A percentile compares a stretch with the other conserved stretches of the same genome.
These are phyloP conservation scores for Drosophila gunungcola DNA, from an alignment of 1,140 invertebrate genomes.

Conservation along the genomic window DNA sequence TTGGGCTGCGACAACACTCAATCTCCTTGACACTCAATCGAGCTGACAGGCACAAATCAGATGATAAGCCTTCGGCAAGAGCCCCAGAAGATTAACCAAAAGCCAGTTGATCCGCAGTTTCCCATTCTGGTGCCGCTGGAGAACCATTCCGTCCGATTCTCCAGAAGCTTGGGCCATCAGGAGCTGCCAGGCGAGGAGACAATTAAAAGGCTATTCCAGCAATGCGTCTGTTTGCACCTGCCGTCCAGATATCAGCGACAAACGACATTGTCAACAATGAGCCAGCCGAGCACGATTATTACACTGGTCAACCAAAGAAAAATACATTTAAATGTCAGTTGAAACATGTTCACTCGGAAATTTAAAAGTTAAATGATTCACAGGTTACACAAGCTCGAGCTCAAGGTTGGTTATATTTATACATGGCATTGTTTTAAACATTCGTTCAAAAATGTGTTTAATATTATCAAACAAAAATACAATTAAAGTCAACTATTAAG, in stretches of 20 bases:
- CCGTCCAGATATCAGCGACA: slow-evolving; percentile 62
- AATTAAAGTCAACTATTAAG: too few relatives aligned
- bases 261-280: slow-evolving; percentile 55
- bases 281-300: slow-evolving; percentile 20
- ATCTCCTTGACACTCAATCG: slow-evolving; percentile 24
- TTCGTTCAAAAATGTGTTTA: too few relatives aligned
- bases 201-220: slow-evolving; percentile 73
- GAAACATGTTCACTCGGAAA: too few relatives aligned
- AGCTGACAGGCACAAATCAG: slow-evolving; percentile 38
- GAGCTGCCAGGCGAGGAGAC: slow-evolving; percentile 23
- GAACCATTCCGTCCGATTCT: neutral
- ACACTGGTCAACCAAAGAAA: slow-evolving; percentile 22
- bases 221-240: slow-evolving; percentile 72
- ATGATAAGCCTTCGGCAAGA: slow-evolving; percentile 20
- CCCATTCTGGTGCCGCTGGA: slow-evolving; percentile 1
- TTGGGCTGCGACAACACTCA: slow-evolving; percentile 20
- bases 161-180: slow-evolving; percentile 11
- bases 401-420: too few relatives aligned
- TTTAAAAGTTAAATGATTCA: too few relatives aligned
- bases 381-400: too few relatives aligned
- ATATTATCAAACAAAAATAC: too few relatives aligned
- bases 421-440: too few relatives aligned
- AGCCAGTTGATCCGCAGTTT: slow-evolving; percentile 28
- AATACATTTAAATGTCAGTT: neutral
- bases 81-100: slow-evolving; percentile 32